Conservation (phyloP, 2,888 invertebrate species). For the Pammene aurita region DNA sequence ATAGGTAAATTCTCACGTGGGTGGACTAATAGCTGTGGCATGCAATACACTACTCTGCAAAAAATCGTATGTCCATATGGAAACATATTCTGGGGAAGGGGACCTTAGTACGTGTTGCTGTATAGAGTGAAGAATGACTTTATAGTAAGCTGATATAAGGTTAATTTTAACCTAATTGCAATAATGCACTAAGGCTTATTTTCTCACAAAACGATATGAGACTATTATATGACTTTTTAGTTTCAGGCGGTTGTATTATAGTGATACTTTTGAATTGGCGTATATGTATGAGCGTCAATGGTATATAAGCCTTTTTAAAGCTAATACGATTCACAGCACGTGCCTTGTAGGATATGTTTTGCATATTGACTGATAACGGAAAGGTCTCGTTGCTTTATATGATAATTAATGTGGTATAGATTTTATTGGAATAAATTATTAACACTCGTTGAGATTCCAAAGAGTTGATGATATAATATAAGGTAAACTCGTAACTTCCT, state of each 20-base stretch:
- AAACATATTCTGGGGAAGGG: background rate
- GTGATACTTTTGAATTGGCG: background rate
- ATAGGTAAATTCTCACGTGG: constrained; percentile 23
- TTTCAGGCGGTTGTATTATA: background rate
- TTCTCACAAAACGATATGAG: background rate
- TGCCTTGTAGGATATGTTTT: constrained; percentile 22
- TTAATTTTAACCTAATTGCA: too few relatives aligned
- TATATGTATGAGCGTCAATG: background rate
- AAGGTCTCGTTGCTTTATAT: background rate
- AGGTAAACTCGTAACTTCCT: background rate
- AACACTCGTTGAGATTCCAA: background rate
- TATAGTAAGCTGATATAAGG: background rate
- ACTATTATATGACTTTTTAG: background rate
- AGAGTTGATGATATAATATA: background rate
- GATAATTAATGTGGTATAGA: background rate
- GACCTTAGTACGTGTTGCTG: background rate
- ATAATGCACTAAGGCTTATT: background rate
- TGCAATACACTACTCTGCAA: background rate
- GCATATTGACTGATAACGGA: constrained; percentile 22
- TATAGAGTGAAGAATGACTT: background rate
- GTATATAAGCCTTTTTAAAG: background rate
- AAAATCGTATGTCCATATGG: constrained; percentile 3
- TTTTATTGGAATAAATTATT: constrained; percentile 7
- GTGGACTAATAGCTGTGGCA: constrained; percentile 17
- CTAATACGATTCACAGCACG: constrained; percentile 5